phyloP scores from a whole-genome alignment of 2,888 invertebrate genomes.

The Dione vanillae region DNA sequence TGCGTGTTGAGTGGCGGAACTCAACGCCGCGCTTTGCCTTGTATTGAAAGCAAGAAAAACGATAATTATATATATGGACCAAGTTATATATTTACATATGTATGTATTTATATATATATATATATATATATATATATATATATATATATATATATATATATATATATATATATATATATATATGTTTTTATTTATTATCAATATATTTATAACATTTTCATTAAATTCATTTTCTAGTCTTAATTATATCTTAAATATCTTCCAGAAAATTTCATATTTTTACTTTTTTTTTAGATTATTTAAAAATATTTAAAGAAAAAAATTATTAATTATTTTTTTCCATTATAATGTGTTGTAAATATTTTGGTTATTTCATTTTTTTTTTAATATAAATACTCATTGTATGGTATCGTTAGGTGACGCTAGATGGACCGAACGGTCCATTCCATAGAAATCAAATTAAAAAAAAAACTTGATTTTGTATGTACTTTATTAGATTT shows the following conservation, averaged over 20 bases:
- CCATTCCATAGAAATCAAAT: too few species aligned
- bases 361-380: background rate
- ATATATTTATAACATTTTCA: conserved; percentile 1
- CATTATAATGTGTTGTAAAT: conserved; percentile 14
- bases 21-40: too few species aligned
- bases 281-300: background rate
- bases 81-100: too few species aligned
- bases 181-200: too few species aligned
- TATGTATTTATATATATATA: too few species aligned
- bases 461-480: conserved; percentile 9
- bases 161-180: too few species aligned
- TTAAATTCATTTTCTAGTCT: conserved; percentile 10
- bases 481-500: conserved; percentile 51
- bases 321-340: background rate
- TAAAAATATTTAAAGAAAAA: too few species aligned
- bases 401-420: background rate
- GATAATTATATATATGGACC: too few species aligned
- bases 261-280: background rate
- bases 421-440: conserved; percentile 8
- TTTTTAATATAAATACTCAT: conserved; percentile 6
- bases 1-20: too few species aligned
- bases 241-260: background rate
- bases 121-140: too few species aligned
- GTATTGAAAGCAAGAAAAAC: too few species aligned
- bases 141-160: too few species aligned